These are phyloP conservation scores for Hipparchia sbordonii DNA, from an alignment of 2,888 invertebrate species.

Conservation along the genomic window DNA sequence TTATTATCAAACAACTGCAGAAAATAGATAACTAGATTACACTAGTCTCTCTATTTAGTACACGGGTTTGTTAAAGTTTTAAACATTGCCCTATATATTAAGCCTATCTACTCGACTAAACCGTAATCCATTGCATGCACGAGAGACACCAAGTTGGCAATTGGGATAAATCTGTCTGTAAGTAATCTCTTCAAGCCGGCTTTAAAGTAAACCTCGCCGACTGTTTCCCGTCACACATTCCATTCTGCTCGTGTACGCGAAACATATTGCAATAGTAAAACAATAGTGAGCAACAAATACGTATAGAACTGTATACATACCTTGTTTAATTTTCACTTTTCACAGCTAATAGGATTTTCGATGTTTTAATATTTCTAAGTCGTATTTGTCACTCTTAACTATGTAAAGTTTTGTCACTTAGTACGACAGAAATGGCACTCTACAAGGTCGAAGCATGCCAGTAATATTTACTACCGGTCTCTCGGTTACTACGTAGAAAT, in stretches of 20 bases:
- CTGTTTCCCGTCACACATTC: conserved; percentile 44
- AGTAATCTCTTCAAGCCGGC: conserved; percentile 43
- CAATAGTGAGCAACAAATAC: neutral
- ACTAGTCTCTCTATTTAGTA: too few species aligned
- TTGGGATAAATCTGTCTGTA: conserved; percentile 47
- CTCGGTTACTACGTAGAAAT: too few species aligned
- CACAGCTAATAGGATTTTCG: neutral
- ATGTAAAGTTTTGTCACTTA: too few species aligned
- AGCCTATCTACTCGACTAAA: neutral
- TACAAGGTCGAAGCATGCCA: too few species aligned
- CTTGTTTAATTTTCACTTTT: neutral
- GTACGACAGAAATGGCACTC: too few species aligned
- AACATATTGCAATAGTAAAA: neutral
- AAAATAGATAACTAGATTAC: too few species aligned
- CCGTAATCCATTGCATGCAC: neutral
- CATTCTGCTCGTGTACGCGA: conserved; percentile 25
- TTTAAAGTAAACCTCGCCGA: conserved; percentile 45
- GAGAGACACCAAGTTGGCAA: conserved; percentile 33
- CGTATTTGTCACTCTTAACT: too few species aligned
- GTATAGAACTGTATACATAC: neutral
- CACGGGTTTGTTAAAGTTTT: too few species aligned
- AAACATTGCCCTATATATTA: too few species aligned
- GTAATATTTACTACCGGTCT: too few species aligned
- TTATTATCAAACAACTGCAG: too few species aligned
- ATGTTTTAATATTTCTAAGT: neutral